Conservation (phyloP, 2,888 invertebrate genomes). For the Eristalinus sepulchralis region DNA sequence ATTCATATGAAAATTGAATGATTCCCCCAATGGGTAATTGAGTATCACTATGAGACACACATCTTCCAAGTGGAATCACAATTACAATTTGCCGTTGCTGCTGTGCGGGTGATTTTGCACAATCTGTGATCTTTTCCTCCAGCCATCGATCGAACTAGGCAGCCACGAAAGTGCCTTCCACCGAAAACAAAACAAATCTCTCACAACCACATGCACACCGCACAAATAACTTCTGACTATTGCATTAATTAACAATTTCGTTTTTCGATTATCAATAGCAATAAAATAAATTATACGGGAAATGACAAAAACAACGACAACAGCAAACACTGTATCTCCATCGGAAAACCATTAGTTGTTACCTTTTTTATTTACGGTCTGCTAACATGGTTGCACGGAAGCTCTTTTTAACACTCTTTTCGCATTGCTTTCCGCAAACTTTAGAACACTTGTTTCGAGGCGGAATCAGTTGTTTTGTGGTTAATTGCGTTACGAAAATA, state of each 20-base stretch:
- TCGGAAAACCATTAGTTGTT: conserved; percentile 54
- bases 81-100: conserved; percentile 27
- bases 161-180: conserved; percentile 34
- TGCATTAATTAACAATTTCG: conserved; percentile 69
- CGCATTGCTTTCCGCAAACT: conserved; percentile 36
- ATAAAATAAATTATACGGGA: conserved; percentile 58
- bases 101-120: conserved; percentile 46
- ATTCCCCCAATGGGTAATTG: conserved; percentile 42
- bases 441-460: neutral
- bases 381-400: conserved; percentile 68
- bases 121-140: conserved; percentile 35
- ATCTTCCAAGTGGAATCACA: conserved; percentile 34
- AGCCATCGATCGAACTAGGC: neutral
- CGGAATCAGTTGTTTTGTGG: neutral
- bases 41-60: conserved; percentile 41
- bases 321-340: conserved; percentile 12
- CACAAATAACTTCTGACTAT: conserved; percentile 24
- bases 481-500: conserved; percentile 10
- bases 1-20: conserved; percentile 36
- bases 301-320: neutral
- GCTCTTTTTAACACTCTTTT: conserved; percentile 56
- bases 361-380: conserved; percentile 64
- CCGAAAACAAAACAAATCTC: conserved; percentile 63
- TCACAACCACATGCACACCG: conserved; percentile 18
- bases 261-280: conserved; percentile 54